phyloP scores from a whole-genome alignment of 2,113 vertebrate species.

The Philantomba maxwellii region DNA sequence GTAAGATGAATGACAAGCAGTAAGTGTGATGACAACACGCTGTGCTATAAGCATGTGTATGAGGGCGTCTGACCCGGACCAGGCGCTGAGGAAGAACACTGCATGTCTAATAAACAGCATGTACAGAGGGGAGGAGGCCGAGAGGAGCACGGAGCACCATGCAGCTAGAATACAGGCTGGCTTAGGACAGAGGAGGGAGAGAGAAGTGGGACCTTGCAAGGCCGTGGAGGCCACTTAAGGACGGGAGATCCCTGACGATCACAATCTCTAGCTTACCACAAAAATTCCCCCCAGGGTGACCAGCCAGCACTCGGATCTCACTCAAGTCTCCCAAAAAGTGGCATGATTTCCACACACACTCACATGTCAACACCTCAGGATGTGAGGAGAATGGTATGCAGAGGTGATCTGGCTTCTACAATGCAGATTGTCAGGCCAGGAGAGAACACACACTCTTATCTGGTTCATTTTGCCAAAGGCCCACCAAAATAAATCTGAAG shows the following conservation, averaged over 20 bases:
- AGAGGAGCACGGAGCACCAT: fast-evolving
- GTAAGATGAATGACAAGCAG: not conserved
- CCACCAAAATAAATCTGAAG: not conserved
- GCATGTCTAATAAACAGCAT: fast-evolving
- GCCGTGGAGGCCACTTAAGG: not conserved
- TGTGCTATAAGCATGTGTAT: not conserved
- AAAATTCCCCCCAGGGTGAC: not conserved
- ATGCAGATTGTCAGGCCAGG: not conserved
- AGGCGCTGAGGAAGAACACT: not conserved
- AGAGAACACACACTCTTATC: not conserved
- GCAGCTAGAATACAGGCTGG: not conserved
- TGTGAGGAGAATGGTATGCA: not conserved
- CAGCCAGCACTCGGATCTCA: not conserved
- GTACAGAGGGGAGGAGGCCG: not conserved
- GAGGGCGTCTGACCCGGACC: not conserved
- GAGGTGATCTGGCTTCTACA: not conserved
- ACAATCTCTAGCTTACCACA: not conserved
- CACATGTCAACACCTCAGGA: not conserved
- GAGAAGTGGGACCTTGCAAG: not conserved
- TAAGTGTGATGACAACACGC: not conserved
- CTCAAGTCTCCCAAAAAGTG: not conserved
- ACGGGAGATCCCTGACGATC: not conserved
- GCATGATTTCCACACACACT: not conserved
- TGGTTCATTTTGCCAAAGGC: not conserved
- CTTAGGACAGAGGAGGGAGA: not conserved